Evolutionary conservation across 2,113 vertebrate species (phyloP).

Genomic region (Rhagologus leucostigma): DNA sequence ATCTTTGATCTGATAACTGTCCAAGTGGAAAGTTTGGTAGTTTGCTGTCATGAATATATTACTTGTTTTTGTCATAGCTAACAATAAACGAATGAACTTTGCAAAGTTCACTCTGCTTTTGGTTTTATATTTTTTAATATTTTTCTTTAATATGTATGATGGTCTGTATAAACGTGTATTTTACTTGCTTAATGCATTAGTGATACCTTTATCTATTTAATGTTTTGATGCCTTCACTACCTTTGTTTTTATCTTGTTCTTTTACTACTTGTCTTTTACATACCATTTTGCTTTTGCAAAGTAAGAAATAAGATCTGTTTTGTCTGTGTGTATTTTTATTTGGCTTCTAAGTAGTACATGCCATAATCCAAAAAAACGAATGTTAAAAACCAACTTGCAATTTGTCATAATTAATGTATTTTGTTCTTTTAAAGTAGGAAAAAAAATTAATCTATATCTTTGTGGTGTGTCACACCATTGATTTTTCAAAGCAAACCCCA

Average conservation of each 20-base stretch:
- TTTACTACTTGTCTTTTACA: background rate
- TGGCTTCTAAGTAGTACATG: background rate
- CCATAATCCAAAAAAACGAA: background rate
- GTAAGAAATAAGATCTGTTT: background rate
- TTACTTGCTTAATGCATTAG: background rate
- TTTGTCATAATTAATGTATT: background rate
- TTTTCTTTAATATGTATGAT: background rate
- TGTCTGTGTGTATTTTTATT: background rate
- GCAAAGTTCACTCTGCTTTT: background rate
- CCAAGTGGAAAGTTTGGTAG: background rate
- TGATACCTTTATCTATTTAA: background rate
- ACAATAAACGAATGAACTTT: background rate
- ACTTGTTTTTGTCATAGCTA: background rate
- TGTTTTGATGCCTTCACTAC: background rate
- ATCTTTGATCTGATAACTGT: background rate
- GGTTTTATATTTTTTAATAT: background rate
- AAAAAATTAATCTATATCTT: background rate
- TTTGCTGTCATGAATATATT: background rate
- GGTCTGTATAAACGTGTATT: background rate
- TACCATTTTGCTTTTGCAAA: background rate
- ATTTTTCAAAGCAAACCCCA: constrained; percentile 3
- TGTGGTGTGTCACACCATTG: background rate
- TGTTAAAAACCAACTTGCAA: background rate
- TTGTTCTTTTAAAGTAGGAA: background rate
- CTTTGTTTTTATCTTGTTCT: background rate